A percentile compares a stretch with the other conserved stretches of the same genome.
Evolutionary conservation across 2,888 invertebrate genomes (phyloP).

Genomic region (Craniophora ligustri): DNA sequence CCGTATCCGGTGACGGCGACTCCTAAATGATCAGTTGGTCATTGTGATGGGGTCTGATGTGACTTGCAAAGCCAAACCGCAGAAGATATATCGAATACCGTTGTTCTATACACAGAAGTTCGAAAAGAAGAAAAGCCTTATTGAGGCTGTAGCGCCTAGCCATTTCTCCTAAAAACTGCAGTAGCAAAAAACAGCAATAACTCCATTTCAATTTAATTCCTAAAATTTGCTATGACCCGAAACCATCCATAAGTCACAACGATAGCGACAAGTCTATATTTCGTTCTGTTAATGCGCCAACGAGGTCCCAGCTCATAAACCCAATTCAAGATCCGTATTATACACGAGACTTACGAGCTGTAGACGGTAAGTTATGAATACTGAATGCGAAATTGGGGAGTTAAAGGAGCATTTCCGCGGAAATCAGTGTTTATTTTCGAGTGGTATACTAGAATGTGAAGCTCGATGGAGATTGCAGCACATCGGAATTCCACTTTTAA

Average conservation of each 20-base stretch:
- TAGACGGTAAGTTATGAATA: constrained; percentile 28
- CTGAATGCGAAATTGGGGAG: constrained; percentile 32
- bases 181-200: too few relatives aligned
- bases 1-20: too few relatives aligned
- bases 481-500: too few relatives aligned
- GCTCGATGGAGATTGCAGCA: background rate
- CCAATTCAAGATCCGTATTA: constrained; percentile 13
- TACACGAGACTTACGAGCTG: constrained; percentile 6
- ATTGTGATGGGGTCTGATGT: too few relatives aligned
- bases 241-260: constrained; percentile 6
- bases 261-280: constrained; percentile 9
- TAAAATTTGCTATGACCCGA: background rate
- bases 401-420: constrained; percentile 4
- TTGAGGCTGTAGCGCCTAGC: too few relatives aligned
- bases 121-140: too few relatives aligned
- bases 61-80: too few relatives aligned
- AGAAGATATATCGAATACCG: too few relatives aligned
- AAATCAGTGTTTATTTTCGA: constrained; percentile 14
- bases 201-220: too few relatives aligned
- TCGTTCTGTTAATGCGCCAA: constrained; percentile 7
- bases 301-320: constrained; percentile 13
- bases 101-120: too few relatives aligned
- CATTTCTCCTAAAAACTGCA: too few relatives aligned
- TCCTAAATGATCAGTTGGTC: too few relatives aligned
- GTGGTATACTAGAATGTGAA: constrained; percentile 5